Percentiles rank a stretch among this genome's conserved stretches.
These are phyloP conservation scores for Petrocephalus sullivani DNA, from an alignment of 2,797 vertebrate species.

Conservation along the genomic window DNA sequence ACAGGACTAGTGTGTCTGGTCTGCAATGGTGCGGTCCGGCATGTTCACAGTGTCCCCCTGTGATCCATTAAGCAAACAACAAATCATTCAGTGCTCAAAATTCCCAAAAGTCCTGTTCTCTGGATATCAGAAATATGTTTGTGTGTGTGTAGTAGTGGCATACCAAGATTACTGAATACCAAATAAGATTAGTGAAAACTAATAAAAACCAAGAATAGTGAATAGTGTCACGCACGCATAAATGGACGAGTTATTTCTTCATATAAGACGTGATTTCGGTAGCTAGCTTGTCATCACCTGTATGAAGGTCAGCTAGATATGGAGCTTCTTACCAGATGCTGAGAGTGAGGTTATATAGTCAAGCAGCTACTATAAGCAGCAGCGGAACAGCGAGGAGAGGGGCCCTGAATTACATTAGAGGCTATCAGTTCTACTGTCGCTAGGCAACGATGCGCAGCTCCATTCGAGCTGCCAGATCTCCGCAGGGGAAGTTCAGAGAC, in stretches of 20 bases:
- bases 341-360: constrained; percentile 25
- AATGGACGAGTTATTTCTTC: background rate
- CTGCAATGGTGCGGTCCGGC: background rate
- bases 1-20: too few species aligned
- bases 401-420: constrained; percentile 40
- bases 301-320: background rate
- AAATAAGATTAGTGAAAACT: background rate
- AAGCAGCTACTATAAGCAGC: constrained; percentile 3
- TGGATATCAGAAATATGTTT: background rate
- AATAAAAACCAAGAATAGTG: background rate
- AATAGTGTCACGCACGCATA: background rate
- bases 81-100: background rate
- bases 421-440: constrained; percentile 39
- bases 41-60: background rate
- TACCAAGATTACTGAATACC: background rate
- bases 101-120: background rate
- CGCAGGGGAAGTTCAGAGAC: constrained; percentile 12
- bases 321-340: background rate
- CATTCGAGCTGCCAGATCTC: constrained; percentile 13
- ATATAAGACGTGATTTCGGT: background rate
- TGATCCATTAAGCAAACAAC: background rate
- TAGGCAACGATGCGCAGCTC: constrained; percentile 44
- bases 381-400: background rate
- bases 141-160: background rate
- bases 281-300: background rate